These are phyloP conservation scores for Dicerorhinus sumatrensis DNA, from an alignment of 2,113 vertebrate genomes.

Conservation along the genomic window DNA sequence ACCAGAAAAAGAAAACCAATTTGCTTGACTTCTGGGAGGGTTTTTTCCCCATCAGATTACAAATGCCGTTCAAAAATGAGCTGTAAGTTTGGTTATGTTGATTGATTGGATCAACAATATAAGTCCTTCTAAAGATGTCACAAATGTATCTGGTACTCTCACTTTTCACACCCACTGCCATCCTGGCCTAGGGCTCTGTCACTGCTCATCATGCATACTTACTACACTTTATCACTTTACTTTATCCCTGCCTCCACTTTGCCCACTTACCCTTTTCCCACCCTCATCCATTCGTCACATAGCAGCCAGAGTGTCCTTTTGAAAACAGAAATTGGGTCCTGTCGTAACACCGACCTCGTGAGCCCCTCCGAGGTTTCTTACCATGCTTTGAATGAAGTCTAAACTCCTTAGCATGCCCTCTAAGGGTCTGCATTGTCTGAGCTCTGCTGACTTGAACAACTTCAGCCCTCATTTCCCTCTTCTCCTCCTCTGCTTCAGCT, in stretches of 20 bases:
- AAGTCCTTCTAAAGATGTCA: not conserved
- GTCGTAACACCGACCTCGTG: not conserved
- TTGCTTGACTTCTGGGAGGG: not conserved
- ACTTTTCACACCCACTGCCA: not conserved
- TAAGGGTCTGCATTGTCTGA: not conserved
- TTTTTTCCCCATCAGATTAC: not conserved
- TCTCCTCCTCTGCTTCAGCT: not conserved
- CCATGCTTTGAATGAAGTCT: not conserved
- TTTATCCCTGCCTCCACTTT: not conserved
- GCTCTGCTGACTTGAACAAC: too few species aligned
- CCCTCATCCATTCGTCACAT: not conserved
- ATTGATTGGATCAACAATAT: too few species aligned
- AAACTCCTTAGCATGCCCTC: not conserved
- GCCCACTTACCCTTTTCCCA: too few species aligned
- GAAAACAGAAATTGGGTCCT: constrained; percentile 12
- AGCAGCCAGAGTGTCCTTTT: constrained; percentile 12
- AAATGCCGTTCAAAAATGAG: not conserved
- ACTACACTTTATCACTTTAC: too few species aligned
- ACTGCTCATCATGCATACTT: not conserved
- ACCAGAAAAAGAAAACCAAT: not conserved
- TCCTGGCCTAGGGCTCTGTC: not conserved
- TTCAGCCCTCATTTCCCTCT: not conserved
- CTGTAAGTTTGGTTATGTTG: not conserved
- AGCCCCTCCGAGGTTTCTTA: not conserved
- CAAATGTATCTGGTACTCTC: not conserved